Base-by-base conservation (phyloP, 2,888 invertebrate species). In the Acanthopleura granulata region DNA sequence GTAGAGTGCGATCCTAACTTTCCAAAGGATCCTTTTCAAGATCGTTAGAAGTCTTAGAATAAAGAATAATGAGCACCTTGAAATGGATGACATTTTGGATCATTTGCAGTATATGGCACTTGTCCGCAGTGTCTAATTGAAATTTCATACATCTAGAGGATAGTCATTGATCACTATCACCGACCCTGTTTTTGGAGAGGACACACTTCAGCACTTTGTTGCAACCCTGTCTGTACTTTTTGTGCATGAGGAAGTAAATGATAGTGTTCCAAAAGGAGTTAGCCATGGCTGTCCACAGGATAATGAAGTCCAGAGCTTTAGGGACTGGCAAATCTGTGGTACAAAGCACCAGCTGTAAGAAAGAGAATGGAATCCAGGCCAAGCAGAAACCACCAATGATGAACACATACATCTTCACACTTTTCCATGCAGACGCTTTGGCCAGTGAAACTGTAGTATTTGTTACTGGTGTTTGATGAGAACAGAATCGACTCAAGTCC, bases 221-320 rank as follows among this genome's bases (percentile, higher is more conserved):
- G 14, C 66, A 66, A 27, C 25, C 66, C 25, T 22, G 3, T 66
- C 66, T 22, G 66, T 66, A 66, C 25, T 66, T 66, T 22, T 22
- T 22, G 66, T 66, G 66, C 66, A 66, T 66, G 66, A 66, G 27
- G 14, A 66, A 66, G 29, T 66, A 66, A 27, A 66, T 27, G 14
- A 66, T 27, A 6, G 66, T 22, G 29, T 66, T 66, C 66, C 66
- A 66, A 14, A 66, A 66, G 25, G 66, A 66, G 25, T 66, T 66
- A 6, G 27, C 66, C 66, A 66, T 66, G 3, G 66, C 66, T 1
- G 3, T 22, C 66, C 66, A 66, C 29, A 22, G 25, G 6, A 66
- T 66, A 27, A 66, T 66, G 25, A 66, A 66, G 66, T 6, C 66
- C 1, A 66, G 18, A 16, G 25, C 12, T 66, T 66, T 18, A 22